Evolutionary conservation across 2,888 invertebrate species (phyloP).

Genomic region (Drosophila nr. medialis): DNA sequence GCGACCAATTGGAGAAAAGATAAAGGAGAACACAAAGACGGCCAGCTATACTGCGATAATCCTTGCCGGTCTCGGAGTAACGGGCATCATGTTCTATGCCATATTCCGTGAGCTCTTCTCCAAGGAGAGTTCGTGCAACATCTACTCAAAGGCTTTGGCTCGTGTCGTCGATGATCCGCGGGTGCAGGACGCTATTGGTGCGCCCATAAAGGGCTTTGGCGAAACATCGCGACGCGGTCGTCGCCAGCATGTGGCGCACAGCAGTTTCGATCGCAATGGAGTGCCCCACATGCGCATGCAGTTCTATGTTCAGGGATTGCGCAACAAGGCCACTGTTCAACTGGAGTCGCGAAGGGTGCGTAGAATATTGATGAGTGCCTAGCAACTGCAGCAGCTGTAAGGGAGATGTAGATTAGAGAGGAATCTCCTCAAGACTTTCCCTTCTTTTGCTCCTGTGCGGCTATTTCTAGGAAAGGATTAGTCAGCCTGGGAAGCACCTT

Average conservation of each 20-base stretch:
- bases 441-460: too few relatives aligned
- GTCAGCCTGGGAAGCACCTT: too few relatives aligned
- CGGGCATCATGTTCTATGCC: slow-evolving; percentile 92
- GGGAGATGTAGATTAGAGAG: background rate
- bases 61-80: slow-evolving; percentile 91
- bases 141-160: slow-evolving; percentile 92
- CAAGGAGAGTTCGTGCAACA: slow-evolving; percentile 92
- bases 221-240: slow-evolving; percentile 94
- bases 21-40: slow-evolving; percentile 96
- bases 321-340: slow-evolving; percentile 93
- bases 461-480: too few relatives aligned
- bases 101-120: slow-evolving; percentile 95
- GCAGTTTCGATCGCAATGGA: slow-evolving; percentile 90
- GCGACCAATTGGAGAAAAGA: slow-evolving; percentile 89
- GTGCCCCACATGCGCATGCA: slow-evolving; percentile 93
- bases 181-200: slow-evolving; percentile 93
- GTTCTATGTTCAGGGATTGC: slow-evolving; percentile 94
- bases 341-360: slow-evolving; percentile 93
- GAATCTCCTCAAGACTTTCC: background rate
- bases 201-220: slow-evolving; percentile 95
- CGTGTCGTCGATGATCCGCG: slow-evolving; percentile 91
- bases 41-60: slow-evolving; percentile 94
- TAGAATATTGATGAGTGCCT: background rate
- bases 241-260: slow-evolving; percentile 93
- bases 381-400: background rate